These are phyloP conservation scores for Laticauda laticaudata DNA, from an alignment of 2,113 vertebrate genomes.

Conservation along the genomic window DNA sequence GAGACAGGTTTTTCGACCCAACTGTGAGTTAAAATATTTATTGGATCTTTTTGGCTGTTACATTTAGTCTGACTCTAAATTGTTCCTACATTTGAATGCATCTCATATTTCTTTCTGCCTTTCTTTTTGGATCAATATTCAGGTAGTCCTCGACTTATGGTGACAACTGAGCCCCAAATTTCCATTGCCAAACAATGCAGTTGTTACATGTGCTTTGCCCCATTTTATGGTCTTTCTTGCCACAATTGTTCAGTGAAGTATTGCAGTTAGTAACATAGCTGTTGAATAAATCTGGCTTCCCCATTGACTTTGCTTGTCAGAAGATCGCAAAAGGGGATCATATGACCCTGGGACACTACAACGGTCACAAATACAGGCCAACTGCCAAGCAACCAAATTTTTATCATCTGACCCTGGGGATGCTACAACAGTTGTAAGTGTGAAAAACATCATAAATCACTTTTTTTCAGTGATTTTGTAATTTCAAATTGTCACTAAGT, in stretches of 20 bases:
- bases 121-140: not conserved
- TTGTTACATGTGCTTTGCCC: not conserved
- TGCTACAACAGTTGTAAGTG: not conserved
- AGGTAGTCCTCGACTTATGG: not conserved
- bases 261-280: not conserved
- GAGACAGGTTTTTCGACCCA: not conserved
- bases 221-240: not conserved
- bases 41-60: not conserved
- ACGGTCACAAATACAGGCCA: not conserved
- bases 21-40: not conserved
- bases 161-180: not conserved
- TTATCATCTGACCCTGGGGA: not conserved
- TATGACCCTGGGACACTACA: not conserved
- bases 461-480: not conserved
- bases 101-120: not conserved
- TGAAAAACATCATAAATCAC: not conserved
- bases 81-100: not conserved
- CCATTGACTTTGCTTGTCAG: not conserved
- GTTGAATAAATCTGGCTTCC: not conserved
- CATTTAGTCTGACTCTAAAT: not conserved
- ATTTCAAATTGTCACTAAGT: not conserved
- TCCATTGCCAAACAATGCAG: not conserved
- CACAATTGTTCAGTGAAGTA: not conserved
- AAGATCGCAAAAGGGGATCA: not conserved
- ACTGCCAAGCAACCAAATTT: not conserved